Base-by-base conservation (phyloP, 2,113 vertebrate species). In the Neomonachus schauinslandi region DNA sequence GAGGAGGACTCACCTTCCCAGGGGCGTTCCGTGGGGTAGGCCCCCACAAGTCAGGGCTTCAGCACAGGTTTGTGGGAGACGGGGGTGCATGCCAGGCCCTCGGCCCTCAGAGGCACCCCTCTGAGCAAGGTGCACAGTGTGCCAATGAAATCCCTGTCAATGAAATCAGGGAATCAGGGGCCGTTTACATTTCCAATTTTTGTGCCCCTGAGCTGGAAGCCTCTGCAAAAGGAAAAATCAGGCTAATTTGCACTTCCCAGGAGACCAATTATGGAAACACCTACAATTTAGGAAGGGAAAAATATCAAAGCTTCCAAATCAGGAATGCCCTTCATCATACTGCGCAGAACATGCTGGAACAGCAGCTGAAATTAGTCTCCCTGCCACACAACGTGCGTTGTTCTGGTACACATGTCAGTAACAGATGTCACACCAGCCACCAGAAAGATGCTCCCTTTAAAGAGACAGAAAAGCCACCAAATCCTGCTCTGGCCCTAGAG, bases 211-310 rank as follows among this genome's bases (percentile, higher is more conserved):
- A 82, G 79, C 82, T 39, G n/a, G 24, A 92, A 82, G n/a, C 3
- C 22, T 89, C 87, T 77, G 53, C 33, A 33, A 92, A 93, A 95
- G 24, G 92, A 63, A 84, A 94, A 89, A 77, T 36, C 71, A 84
- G 24, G 74, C 46, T 63, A 22, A 83, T 90, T 55, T 55, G 59
- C 67, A 89, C 93, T 92, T 96, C 53, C 82, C 88, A 51, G 95
- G 93, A 85, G 49, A 49, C 91, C 83, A 59, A 42, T 89, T 82
- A 79, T 21, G 49, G 67, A 96, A 96, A 94, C 92, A 89, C 72
- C 31, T 18, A 86, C 59, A 86, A 31, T 72, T 86, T 86, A 96
- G 86, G 72, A 61, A 46, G 42, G 36, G 51, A 22, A 57, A 49
- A 79, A 88, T 84, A 93, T 39, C 57, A 49, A 49, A 96, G 77